phyloP scores from a whole-genome alignment of 1,140 invertebrate species.

The Bombus breviceps region DNA sequence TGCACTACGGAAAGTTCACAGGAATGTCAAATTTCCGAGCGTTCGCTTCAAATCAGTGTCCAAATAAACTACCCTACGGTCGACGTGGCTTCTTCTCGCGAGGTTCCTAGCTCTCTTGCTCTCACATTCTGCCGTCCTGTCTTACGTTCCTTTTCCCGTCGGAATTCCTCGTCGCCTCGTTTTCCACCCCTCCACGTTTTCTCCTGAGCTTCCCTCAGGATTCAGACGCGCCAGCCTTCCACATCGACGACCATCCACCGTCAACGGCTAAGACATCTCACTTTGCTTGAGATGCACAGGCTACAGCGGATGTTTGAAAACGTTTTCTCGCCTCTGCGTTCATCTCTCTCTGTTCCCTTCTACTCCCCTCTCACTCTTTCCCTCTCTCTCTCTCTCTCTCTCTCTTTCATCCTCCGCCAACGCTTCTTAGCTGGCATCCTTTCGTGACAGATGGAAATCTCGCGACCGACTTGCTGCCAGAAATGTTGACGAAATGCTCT shows the following conservation, averaged over 20 bases:
- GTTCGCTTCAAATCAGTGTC: constrained; percentile 77
- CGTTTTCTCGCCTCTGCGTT: constrained; percentile 52
- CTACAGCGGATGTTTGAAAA: constrained; percentile 61
- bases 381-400: background rate
- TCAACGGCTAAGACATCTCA: constrained; percentile 65
- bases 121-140: constrained; percentile 20
- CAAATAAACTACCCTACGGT: constrained; percentile 64
- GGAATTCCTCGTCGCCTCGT: constrained; percentile 54
- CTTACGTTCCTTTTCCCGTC: constrained; percentile 47
- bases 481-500: constrained; percentile 64
- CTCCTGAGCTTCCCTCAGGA: constrained; percentile 45
- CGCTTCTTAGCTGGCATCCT: constrained; percentile 25
- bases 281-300: constrained; percentile 56
- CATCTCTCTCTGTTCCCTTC: background rate
- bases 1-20: constrained; percentile 61
- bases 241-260: constrained; percentile 61
- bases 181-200: background rate
- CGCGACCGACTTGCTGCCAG: constrained; percentile 60
- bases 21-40: constrained; percentile 78
- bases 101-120: constrained; percentile 34
- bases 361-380: background rate
- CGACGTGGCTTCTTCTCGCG: constrained; percentile 65
- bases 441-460: constrained; percentile 65
- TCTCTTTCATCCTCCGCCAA: background rate
- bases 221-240: constrained; percentile 55